Evolutionary conservation across 2,113 vertebrate genomes (phyloP), one percentile per base, ranked within the genome.

Genomic region (Spermophilus dauricus): DNA sequence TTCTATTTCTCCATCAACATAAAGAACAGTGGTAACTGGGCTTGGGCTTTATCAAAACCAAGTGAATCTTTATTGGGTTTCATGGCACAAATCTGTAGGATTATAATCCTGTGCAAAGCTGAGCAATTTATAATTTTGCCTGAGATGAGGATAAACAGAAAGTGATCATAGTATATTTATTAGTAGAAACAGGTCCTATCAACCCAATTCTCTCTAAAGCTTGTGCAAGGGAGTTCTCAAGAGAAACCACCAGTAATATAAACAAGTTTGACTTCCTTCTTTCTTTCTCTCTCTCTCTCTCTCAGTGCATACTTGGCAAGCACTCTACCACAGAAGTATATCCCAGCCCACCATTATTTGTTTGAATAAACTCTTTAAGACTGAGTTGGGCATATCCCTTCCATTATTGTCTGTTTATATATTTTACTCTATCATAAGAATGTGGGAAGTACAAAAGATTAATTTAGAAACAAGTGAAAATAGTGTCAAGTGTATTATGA

Each of bases 341-440:
- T 9, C 7, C 39, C 9, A 67, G 13, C 8, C 39, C 16, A 51
- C 4, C 24, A 90, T 37, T 63, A 96, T 92, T n/a, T 65, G 37
- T 78, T 96, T 82, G 26, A 91, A 92, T 4, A 42, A 92, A 65
- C 2, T 61, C 39, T 85, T 4, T 80, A 70, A 51, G n/a, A 75
- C 75, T 96, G 48, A 48, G 69, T 89, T 86, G n/a, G 73, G 75
- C 91, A 86, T 96, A 77, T 7, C 1, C 18, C 53, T 89, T 42
- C 11, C 45, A 77, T 94, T 73, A 78, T 73, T 82, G 24, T 69
- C 26, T 67, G 30, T 82, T 56, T 84, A 80, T 80, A 32, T 53
- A 37, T 12, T 93, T 90, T 11, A 45, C 73, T 72, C 53, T 89
- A 70, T 42, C 32, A 11, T 84, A 18, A 70, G 58, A 92, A 65